A percentile compares a stretch with the other conserved stretches of the same genome.
Evolutionary conservation across 1,140 invertebrate genomes (phyloP).

Genomic region (Temnothorax longispinosus): DNA sequence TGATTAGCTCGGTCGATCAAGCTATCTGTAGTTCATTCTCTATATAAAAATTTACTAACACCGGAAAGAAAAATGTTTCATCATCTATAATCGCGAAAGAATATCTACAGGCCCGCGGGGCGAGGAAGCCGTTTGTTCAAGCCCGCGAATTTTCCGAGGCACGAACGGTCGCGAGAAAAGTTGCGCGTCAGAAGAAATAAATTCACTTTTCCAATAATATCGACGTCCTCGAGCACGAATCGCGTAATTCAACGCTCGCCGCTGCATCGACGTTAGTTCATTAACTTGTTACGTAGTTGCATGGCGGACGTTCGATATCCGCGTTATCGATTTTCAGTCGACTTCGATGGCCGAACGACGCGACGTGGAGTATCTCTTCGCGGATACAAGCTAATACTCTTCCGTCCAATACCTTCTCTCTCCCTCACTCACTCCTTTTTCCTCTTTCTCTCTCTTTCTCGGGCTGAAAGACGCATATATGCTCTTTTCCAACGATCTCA

Average conservation of each 20-base stretch:
- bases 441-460: neutral
- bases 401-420: conserved; percentile 10
- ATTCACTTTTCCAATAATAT: conserved; percentile 39
- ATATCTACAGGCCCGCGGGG: neutral
- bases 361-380: conserved; percentile 51
- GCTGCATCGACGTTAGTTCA: conserved; percentile 54
- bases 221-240: conserved; percentile 40
- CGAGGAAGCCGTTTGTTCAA: conserved; percentile 25
- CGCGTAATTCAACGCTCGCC: conserved; percentile 40
- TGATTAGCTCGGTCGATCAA: conserved; percentile 42
- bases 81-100: conserved; percentile 3
- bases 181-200: conserved; percentile 53
- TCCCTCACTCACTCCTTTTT: neutral
- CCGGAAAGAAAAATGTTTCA: conserved; percentile 28
- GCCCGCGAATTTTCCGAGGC: conserved; percentile 41
- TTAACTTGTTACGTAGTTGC: conserved; percentile 61
- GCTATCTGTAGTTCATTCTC: neutral
- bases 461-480: neutral
- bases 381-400: conserved; percentile 55
- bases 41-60: conserved; percentile 1
- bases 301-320: conserved; percentile 46
- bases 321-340: conserved; percentile 56
- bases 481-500: conserved; percentile 50
- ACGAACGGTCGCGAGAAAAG: conserved; percentile 44
- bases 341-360: conserved; percentile 49